Conservation (phyloP, 2,113 vertebrate genomes). For the Engraulis encrasicolus region DNA sequence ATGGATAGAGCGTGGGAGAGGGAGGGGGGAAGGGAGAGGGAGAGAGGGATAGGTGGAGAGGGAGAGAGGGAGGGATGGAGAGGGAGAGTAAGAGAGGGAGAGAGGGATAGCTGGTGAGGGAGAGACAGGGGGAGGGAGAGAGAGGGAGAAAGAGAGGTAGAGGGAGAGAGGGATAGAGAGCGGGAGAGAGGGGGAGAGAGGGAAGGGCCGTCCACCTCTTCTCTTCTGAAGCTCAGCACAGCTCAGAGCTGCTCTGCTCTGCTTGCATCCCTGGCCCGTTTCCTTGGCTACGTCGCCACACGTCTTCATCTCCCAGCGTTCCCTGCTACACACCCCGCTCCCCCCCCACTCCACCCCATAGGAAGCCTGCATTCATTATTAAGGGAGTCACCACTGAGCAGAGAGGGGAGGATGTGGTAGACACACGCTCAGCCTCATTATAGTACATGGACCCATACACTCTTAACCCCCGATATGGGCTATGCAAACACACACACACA, state of each 20-base stretch:
- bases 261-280: constrained; percentile 11
- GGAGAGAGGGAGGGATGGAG: no score
- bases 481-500: neutral
- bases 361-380: constrained; percentile 53
- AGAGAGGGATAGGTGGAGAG: no score
- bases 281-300: constrained; percentile 38
- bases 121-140: no score
- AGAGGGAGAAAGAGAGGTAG: no score
- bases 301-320: constrained; percentile 47
- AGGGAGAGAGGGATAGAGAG: no score
- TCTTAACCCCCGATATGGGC: neutral
- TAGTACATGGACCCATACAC: neutral
- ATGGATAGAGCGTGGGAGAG: no score
- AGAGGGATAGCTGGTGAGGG: no score
- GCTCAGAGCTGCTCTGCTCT: neutral
- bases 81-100: no score
- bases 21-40: no score
- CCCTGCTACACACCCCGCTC: neutral
- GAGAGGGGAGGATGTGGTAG: neutral
- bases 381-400: constrained; percentile 41
- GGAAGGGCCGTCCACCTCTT: no score
- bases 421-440: neutral
- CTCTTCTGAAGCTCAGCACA: no score
- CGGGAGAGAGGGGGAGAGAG: no score
- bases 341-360: constrained; percentile 32